phyloP scores from a whole-genome alignment of 2,888 invertebrate genomes.

The Tinea semifulvella region DNA sequence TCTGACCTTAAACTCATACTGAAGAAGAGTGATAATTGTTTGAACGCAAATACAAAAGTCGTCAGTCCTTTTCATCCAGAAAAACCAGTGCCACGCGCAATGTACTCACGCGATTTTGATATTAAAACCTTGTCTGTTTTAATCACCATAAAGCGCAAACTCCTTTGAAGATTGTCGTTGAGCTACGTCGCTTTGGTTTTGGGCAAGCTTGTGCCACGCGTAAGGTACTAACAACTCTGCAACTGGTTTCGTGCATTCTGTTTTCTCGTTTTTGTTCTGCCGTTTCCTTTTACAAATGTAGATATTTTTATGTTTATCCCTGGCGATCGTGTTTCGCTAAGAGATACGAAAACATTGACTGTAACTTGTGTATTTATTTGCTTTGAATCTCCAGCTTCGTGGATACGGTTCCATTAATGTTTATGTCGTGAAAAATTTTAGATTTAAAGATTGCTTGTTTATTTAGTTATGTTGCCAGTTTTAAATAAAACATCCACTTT shows the following conservation, averaged over 20 bases:
- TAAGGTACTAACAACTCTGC: slow-evolving; percentile 14
- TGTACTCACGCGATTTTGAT: slow-evolving; percentile 5
- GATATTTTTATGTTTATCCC: slow-evolving; percentile 9
- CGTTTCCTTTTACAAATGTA: slow-evolving; percentile 3
- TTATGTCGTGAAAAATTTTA: too few species aligned
- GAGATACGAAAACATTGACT: slow-evolving; percentile 1
- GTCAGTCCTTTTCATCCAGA: slow-evolving; percentile 1
- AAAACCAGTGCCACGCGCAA: slow-evolving; percentile 12
- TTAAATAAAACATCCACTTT: too few species aligned
- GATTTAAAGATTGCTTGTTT: too few species aligned
- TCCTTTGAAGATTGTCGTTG: neutral
- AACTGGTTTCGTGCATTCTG: slow-evolving; percentile 11
- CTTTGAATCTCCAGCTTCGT: too few species aligned
- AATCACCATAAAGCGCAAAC: neutral
- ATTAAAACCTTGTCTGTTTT: too few species aligned
- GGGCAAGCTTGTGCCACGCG: slow-evolving; percentile 2
- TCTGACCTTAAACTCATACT: neutral
- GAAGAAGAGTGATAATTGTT: neutral
- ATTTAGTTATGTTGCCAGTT: too few species aligned
- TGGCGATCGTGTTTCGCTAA: slow-evolving; percentile 8
- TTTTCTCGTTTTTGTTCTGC: neutral
- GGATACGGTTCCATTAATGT: too few species aligned
- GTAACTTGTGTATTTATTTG: neutral
- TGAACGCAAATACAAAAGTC: neutral
- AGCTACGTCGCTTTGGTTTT: neutral